Conservation (phyloP, 2,888 invertebrate genomes). For the Drosophila siamana region DNA sequence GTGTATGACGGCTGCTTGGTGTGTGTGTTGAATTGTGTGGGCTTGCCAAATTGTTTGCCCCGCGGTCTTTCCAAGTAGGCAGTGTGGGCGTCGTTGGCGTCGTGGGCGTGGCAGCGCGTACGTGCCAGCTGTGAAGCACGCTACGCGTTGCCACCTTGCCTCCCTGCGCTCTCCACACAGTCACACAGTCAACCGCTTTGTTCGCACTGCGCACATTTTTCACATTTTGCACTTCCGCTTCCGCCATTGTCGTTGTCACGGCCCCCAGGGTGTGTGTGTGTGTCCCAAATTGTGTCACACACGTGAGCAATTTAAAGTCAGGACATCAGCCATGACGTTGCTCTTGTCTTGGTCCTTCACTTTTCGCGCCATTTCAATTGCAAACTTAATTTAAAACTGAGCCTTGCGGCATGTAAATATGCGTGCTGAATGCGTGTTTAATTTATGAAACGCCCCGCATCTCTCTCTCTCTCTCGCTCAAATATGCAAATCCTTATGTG, state of each 20-base stretch:
- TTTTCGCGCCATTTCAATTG: constrained; percentile 70
- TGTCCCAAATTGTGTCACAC: constrained; percentile 74
- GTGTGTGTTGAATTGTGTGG: constrained; percentile 23
- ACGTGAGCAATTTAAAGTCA: constrained; percentile 79
- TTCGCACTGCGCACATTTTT: constrained; percentile 68
- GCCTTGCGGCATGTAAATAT: constrained; percentile 59
- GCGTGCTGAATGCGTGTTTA: constrained; percentile 46
- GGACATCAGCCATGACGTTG: constrained; percentile 24
- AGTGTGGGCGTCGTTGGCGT: constrained; percentile 34
- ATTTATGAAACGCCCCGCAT: constrained; percentile 69
- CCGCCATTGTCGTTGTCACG: constrained; percentile 54
- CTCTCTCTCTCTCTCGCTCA: constrained; percentile 46
- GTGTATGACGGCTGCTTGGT: not conserved
- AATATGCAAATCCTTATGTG: constrained; percentile 58
- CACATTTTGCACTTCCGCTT: constrained; percentile 72
- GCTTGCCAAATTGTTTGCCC: constrained; percentile 55
- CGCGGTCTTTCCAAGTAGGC: constrained; percentile 23
- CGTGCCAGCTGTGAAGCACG: constrained; percentile 70
- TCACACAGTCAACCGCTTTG: constrained; percentile 39
- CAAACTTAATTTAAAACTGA: constrained; percentile 74
- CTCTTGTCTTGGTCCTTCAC: constrained; percentile 31
- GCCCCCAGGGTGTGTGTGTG: not conserved
- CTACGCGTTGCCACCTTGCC: constrained; percentile 27
- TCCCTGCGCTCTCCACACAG: no score
- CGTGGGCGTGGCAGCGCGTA: constrained; percentile 49